Base-by-base conservation (phyloP, 2,113 vertebrate species). In the Leptodactylus fuscus region DNA sequence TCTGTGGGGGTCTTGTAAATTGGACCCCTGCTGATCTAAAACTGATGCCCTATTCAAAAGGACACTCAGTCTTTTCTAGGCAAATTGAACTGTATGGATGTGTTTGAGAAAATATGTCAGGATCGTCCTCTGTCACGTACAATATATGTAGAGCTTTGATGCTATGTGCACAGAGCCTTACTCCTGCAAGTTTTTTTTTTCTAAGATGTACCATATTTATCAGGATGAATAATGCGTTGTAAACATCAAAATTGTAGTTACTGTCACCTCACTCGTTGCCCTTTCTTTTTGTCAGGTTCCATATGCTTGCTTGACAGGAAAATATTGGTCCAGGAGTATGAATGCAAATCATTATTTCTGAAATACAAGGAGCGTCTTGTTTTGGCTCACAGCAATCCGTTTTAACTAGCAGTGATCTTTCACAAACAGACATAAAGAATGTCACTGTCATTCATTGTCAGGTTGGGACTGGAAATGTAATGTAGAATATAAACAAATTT, bases 401-500 rank as follows among this genome's bases (percentile, higher is more conserved):
- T 27, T 69, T 69, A 69, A 69, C 65, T 38, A 69, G 62, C 62
- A 34, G 2, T 67, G 62, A 67, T 34, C 29, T 67, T 67, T 34
- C 62, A 18, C 29, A 11, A 67, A 10, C 32, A 69, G 32, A 69
- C 65, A 69, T 69, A 34, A 69, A 38, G 34, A 38, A 38, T 69
- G 32, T 69, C 65, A 69, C 65, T 69, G 65, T 69, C 65, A 69
- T 69, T 38, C 65, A 38, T 69, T 18, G 32, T 69, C 65, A 38
- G 65, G 27, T 18, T 15, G 16, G 27, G 34, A 20, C 5, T 69
- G 65, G 13, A 5, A 34, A 34, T 67, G 62, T 34, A 34, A 69
- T 38, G 65, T 38, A 38, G 7, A 22, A 36, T 38, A 69, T 38
- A 36, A 69, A 69, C 24, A 75, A 46, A 75, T 49, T 48, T 75